Base-by-base conservation (phyloP, 2,888 invertebrate species). In the Tetragnatha montana region DNA sequence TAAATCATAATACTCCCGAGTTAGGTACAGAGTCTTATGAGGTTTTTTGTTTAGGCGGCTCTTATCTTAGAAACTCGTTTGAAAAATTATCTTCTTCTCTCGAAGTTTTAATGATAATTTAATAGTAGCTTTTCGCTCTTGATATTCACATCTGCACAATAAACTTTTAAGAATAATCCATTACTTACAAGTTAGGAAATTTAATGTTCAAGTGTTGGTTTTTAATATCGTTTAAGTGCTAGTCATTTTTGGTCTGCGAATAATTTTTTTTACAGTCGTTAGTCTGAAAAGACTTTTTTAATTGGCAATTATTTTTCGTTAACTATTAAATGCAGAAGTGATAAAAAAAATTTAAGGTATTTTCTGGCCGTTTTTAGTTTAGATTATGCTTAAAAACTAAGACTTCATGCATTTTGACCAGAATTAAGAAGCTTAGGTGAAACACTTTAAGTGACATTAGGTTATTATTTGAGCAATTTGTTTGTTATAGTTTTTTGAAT, bases 81-180 rank as follows among this genome's bases (percentile, higher is more conserved):
- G 69, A 76, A 69, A 76, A 76, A 68, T 76, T 75, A 49, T 69
- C 69, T 69, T 76, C 71, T 47, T 22, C 75, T 78, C 78, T 10
- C 8, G 19, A 76, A 84, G 69, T 75, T 76, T 84, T 84, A 84
- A 84, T 76, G 76, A 84, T 76, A 75, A 84, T 84, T 76, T 84
- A 84, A 84, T 69, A 76, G 49, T 47, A 17, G 19, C 47, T 47
- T 84, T 76, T 76, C 22, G 21, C 22, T 21, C 19, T 21, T 21
- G 17, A 73, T 69, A 69, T n/a, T 8, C 21, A 10, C 47, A 35
- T 80, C 47, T n/a, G 73, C 6, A 50, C 73, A 14, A 81, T 81
- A 73, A 81, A 81, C 50, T 81, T 81, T 81, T 73, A 81, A 73
- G 49, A n/a, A 60, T 51, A 60, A 78, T 78, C 60, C 78, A 78